Evolutionary conservation across 2,888 invertebrate genomes (phyloP).

Genomic region (Anarsia innoxiella): DNA sequence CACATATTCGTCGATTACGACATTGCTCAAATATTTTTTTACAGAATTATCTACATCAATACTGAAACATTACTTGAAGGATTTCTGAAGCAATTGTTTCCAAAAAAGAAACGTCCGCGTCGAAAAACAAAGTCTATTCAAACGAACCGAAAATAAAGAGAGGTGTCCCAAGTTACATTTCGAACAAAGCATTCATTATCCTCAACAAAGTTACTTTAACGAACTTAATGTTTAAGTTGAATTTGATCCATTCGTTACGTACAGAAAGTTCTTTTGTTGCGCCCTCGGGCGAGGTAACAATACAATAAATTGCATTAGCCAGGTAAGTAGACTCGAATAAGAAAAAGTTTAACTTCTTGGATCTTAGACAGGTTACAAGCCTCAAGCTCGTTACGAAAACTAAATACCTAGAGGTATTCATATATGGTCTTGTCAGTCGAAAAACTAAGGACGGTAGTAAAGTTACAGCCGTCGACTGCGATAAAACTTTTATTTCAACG

Average conservation of each 20-base stretch:
- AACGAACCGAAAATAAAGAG: background rate
- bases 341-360: background rate
- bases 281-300: constrained; percentile 8
- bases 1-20: constrained; percentile 27
- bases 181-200: constrained; percentile 19
- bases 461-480: too few species aligned
- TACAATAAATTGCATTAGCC: background rate
- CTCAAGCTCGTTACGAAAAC: too few species aligned
- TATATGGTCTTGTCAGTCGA: too few species aligned
- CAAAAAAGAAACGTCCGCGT: too few species aligned
- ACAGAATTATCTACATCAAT: background rate
- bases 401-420: too few species aligned
- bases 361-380: background rate
- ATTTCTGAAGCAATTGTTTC: too few species aligned
- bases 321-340: background rate
- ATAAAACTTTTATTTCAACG: too few species aligned
- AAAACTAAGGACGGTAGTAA: too few species aligned
- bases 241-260: constrained; percentile 42
- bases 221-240: constrained; percentile 30
- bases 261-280: constrained; percentile 25
- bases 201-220: constrained; percentile 29
- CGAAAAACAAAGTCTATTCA: background rate
- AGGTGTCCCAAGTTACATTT: constrained; percentile 12
- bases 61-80: too few species aligned
- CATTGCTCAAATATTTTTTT: constrained; percentile 18